Percentiles rank a stretch among this genome's conserved stretches.
Conservation (phyloP, 2,888 invertebrate species). For the Cryptocephalus primarius region DNA sequence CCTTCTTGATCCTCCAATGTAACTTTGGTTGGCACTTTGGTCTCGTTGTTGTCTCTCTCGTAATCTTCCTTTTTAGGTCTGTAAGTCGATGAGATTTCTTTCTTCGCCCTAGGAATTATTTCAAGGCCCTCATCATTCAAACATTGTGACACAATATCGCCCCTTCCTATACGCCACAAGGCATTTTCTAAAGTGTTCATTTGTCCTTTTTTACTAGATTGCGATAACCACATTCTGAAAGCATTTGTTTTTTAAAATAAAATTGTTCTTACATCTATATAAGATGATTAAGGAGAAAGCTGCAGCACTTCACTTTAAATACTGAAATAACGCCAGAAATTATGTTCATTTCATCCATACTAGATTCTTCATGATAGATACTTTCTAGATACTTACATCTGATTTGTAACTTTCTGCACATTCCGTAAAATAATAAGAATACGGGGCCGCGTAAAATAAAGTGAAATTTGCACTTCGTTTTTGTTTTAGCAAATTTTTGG, state of each 20-base stretch:
- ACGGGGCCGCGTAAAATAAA: too few species aligned
- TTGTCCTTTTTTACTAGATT: constrained; percentile 41
- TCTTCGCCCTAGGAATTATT: constrained; percentile 23
- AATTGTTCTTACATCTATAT: not conserved
- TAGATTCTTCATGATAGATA: too few species aligned
- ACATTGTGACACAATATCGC: constrained; percentile 83
- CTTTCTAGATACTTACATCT: too few species aligned
- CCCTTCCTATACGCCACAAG: constrained; percentile 73
- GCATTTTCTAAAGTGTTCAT: constrained; percentile 65
- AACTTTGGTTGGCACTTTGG: constrained; percentile 3
- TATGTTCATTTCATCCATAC: too few species aligned
- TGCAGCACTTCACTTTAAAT: too few species aligned
- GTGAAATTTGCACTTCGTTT: too few species aligned
- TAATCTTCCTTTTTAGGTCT: constrained; percentile 34
- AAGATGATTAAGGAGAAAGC: too few species aligned
- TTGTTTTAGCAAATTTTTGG: too few species aligned
- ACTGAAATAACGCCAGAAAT: too few species aligned
- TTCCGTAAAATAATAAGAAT: too few species aligned
- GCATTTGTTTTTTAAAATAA: not conserved
- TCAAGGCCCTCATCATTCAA: constrained; percentile 48
- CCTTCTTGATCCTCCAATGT: constrained; percentile 9
- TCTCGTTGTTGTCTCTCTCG: not conserved
- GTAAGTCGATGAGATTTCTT: constrained; percentile 42
- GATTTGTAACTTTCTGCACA: too few species aligned
- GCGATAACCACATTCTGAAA: constrained; percentile 43